Evolutionary conservation across 2,113 vertebrate species (phyloP), one percentile per base, ranked within the genome.

Genomic region (Kryptolebias marmoratus): DNA sequence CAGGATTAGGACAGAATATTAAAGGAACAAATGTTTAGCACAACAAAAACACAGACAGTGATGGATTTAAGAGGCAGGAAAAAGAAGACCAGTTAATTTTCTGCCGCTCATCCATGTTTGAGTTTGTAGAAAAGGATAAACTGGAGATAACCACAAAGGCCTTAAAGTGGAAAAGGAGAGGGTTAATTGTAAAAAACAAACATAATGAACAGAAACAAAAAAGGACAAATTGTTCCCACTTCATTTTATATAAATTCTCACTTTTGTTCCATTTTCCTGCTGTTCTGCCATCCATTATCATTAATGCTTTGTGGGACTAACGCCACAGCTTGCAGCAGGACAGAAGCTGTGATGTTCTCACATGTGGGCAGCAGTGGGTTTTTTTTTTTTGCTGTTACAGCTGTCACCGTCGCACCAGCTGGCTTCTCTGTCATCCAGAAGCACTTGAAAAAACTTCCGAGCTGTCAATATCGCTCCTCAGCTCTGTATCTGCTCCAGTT

Each of bases 361-460:
- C 72, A 69, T 54, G 77, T 83, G 66, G 62, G 73, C 56, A 66
- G 61, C 44, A 13, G 57, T 31, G 44, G 16, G 22, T 64, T 54
- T 53, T 45, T 53, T 11, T 12, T 1, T 13, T 36, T 42, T 60
- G 31, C 12, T 30, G 54, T 64, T 73, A 22, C 57, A 74, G 64
- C 53, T 72, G 70, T 71, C 56, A 64, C 55, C 11, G 56, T 39
- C 27, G 50, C 32, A 59, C 73, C 76, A 80, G 68, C 62, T 79
- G 69, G 61, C 28, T 64, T 27, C 56, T 64, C 73, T 69, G 81
- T 68, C 84, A 82, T 77, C 87, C 82, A 79, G 48, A 50, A 57
- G 7, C 71, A 32, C 69, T 77, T 55, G 47, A 32, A 69, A 22
- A 5, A 73, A 64, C 56, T 52, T 62, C 67, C 11, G 52, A 80